phyloP scores from a whole-genome alignment of 2,113 vertebrate species.

The Gnathonemus echidnorhynchus region DNA sequence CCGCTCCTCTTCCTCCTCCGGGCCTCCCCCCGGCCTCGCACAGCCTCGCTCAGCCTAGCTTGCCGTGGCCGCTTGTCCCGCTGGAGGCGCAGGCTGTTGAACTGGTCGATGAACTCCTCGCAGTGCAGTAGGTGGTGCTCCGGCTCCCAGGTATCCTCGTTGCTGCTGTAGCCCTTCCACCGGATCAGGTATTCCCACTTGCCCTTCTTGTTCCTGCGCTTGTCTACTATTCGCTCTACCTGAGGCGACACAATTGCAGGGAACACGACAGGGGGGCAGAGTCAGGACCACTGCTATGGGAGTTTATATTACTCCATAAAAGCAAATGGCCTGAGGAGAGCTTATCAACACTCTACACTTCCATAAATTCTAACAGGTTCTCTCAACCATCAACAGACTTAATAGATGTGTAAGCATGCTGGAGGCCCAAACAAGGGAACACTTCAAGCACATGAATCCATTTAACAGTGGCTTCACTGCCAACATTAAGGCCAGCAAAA shows the following conservation, averaged over 20 bases:
- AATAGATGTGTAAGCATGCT: not conserved
- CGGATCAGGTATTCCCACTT: slow-evolving; percentile 97
- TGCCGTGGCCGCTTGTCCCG: slow-evolving; percentile 70
- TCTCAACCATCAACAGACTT: not conserved
- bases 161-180: slow-evolving; percentile 94
- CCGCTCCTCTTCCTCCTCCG: slow-evolving; percentile 77
- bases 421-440: not conserved
- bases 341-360: not conserved
- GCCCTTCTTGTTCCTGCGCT: slow-evolving; percentile 92
- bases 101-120: slow-evolving; percentile 94
- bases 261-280: not conserved
- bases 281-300: not conserved
- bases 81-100: slow-evolving; percentile 75
- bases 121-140: slow-evolving; percentile 91
- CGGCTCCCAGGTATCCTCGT: slow-evolving; percentile 95
- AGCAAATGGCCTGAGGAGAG: not conserved
- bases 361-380: not conserved
- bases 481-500: not conserved
- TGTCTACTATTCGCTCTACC: slow-evolving; percentile 96
- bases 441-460: not conserved
- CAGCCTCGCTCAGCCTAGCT: slow-evolving; percentile 55
- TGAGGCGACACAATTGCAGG: slow-evolving; percentile 37
- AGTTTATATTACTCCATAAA: not conserved
- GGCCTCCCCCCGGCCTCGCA: slow-evolving; percentile 64
- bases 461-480: not conserved